Conservation (phyloP, 2,797 vertebrate species). For the Tapera naevia region DNA sequence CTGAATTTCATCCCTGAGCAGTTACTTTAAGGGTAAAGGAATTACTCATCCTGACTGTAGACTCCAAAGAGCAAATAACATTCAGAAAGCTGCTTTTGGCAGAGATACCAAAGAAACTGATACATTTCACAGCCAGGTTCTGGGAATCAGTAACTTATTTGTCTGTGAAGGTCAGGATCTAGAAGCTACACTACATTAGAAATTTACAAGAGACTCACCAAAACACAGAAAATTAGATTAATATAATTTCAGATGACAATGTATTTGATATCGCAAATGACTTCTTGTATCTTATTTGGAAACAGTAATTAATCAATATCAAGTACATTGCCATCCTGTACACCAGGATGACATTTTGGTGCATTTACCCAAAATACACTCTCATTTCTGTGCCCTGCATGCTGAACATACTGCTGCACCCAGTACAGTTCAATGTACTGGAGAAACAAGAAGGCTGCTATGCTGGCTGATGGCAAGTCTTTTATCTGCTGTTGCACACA, state of each 20-base stretch:
- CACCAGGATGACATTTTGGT: background rate
- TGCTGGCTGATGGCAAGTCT: background rate
- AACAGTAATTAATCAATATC: background rate
- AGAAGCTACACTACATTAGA: background rate
- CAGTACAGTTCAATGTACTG: background rate
- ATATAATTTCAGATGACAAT: background rate
- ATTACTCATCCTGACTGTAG: background rate
- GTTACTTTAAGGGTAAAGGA: background rate
- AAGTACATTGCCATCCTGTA: background rate
- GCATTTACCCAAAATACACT: background rate
- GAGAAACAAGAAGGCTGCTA: background rate
- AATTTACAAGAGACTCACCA: background rate
- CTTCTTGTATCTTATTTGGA: too few species aligned
- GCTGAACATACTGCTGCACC: background rate
- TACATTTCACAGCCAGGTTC: slow-evolving; percentile 16
- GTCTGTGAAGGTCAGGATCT: background rate
- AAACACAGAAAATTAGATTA: background rate
- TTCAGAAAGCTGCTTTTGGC: background rate
- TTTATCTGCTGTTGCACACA: background rate
- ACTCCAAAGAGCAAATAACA: background rate
- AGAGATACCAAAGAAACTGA: background rate
- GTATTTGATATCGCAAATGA: too few species aligned
- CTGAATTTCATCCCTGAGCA: background rate
- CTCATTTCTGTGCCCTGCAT: background rate
- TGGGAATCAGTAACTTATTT: slow-evolving; percentile 23